Base-by-base conservation (phyloP, 2,888 invertebrate genomes). In the Dendrolimus houi region DNA sequence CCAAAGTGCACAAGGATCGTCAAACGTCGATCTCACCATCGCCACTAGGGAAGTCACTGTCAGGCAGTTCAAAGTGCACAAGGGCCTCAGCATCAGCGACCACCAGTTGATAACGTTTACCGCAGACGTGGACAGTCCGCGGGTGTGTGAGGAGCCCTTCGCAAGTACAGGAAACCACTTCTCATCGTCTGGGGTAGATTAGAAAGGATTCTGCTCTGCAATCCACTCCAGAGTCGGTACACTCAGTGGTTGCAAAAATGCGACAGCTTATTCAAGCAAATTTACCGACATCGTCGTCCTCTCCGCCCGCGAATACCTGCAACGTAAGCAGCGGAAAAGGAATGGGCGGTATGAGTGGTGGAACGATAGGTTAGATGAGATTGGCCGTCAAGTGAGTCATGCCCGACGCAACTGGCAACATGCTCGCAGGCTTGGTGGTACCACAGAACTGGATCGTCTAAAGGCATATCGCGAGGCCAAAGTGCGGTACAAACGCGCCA, bases 71-170 rank as follows among this genome's bases (percentile, higher is more conserved):
- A 7, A 9, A 1, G 55, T 56, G 7, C 55, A 40, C 13, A 52
- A n/a, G 7, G 40, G 40, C 17, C 2, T 17, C 17, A 55, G 41
- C 9, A 13, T 29, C 14, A 59, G 53, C 17, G 56, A 55, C 29
- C 56, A 57, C 47, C 56, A 54, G 9, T 53, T 54, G 1, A 57
- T 59, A 12, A 57, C 55, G 1, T 54, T 52, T 10, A 47, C 69
- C 77, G 78, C 81, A 81, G 81, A 6, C n/a, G 14, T 1, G 3
- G 14, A 17, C 1, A 7, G 13, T 0, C 8, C 12, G 1, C 1
- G 8, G 13, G 10, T 10, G 41, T 10, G 53, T 6, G 14, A 2
- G 3, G 56, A 41, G 42, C 40, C 12, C 9, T 29, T 9, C 8
- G 52, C 12, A 1, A 3, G 1, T 2, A 17, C 17, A 17, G 17